Evolutionary conservation across 1,140 invertebrate species (phyloP).

Genomic region (Drosophila punjabiensis): DNA sequence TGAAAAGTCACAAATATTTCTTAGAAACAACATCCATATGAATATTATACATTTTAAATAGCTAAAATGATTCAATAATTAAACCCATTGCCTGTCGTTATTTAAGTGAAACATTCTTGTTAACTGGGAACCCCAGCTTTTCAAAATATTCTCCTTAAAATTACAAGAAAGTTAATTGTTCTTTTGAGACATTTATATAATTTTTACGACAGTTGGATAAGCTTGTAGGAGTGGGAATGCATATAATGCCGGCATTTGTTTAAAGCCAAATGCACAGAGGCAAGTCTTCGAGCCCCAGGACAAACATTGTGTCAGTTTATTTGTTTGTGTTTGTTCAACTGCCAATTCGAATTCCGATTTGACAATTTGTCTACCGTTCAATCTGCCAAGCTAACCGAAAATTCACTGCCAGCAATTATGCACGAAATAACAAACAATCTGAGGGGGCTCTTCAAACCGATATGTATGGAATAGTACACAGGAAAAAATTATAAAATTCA

Average conservation of each 20-base stretch:
- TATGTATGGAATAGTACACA: not conserved
- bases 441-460: not conserved
- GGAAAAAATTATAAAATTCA: too few relatives aligned
- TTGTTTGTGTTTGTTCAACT: slow-evolving; percentile 25
- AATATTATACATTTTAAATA: not conserved
- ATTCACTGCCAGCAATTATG: slow-evolving; percentile 33
- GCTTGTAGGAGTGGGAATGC: not conserved
- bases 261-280: not conserved
- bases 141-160: not conserved
- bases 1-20: not conserved
- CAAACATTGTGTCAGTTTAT: slow-evolving; percentile 31
- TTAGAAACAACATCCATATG: not conserved
- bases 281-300: slow-evolving; percentile 6
- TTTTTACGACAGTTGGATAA: slow-evolving; percentile 10
- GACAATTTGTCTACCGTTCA: slow-evolving; percentile 32
- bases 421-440: slow-evolving; percentile 27
- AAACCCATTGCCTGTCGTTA: not conserved
- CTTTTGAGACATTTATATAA: not conserved
- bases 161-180: not conserved
- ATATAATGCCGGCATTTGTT: slow-evolving; percentile 4
- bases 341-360: slow-evolving; percentile 20
- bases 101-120: not conserved
- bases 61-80: not conserved
- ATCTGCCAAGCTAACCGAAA: slow-evolving; percentile 11
- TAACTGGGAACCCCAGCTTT: not conserved